These are phyloP conservation scores for Amblyopsis rosae DNA, from an alignment of 2,113 vertebrate genomes.

Conservation along the genomic window DNA sequence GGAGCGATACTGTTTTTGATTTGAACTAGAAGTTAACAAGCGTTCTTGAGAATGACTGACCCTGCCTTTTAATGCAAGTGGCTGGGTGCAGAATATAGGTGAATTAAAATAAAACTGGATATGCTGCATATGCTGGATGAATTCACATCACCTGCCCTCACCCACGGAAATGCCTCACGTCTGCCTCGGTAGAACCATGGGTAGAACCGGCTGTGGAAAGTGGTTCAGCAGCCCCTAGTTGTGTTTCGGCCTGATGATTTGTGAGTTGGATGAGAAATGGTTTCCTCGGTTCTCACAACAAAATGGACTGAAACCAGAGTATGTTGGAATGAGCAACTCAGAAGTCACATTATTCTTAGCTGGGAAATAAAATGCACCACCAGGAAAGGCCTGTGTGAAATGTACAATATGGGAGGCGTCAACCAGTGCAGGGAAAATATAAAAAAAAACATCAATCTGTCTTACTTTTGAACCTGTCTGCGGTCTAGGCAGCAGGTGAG, in stretches of 20 bases:
- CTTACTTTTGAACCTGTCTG: conserved; percentile 6
- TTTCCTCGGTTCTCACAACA: conserved; percentile 45
- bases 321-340: conserved; percentile 31
- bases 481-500: not conserved
- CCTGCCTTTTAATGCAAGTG: too few relatives aligned
- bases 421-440: conserved; percentile 22
- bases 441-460: conserved; percentile 32
- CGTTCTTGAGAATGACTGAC: too few relatives aligned
- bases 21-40: too few relatives aligned
- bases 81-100: not conserved
- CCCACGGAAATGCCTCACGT: conserved; percentile 37
- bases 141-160: conserved; percentile 53
- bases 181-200: conserved; percentile 40
- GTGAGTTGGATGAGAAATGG: conserved; percentile 57
- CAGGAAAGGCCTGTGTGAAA: conserved; percentile 29
- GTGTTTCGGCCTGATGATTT: conserved; percentile 50
- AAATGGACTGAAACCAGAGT: conserved; percentile 64
- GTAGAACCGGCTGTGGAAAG: conserved; percentile 46
- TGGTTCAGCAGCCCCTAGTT: conserved; percentile 49
- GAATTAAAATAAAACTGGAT: conserved; percentile 17
- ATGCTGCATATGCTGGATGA: conserved; percentile 37
- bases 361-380: conserved; percentile 22
- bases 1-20: too few relatives aligned
- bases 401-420: conserved; percentile 22
- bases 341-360: conserved; percentile 44